Base-by-base conservation (phyloP, 1,140 invertebrate species). In the Portunus trituberculatus region DNA sequence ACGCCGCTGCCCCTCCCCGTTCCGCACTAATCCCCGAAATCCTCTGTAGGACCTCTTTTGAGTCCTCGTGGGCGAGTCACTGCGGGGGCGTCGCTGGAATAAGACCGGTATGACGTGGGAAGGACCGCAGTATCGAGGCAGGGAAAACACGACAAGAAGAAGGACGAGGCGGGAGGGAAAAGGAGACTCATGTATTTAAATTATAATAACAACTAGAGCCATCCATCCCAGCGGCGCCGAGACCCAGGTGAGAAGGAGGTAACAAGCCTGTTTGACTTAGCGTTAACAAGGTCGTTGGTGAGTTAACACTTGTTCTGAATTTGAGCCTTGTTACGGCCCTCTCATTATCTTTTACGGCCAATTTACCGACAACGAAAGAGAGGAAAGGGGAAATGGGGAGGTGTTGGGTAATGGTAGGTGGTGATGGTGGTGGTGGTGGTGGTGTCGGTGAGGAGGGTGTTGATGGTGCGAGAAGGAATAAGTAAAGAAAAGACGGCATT, bases 261-360 rank as follows among this genome's bases (percentile, higher is more conserved):
- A 94, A 90, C 87, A 94, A 91, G 93, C 93, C 90, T 46, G 67
- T 94, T 94, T 90, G 93, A 67, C 87, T 45, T 83, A 93, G 46
- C 76, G 92, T 89, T 94, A 94, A 94, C 93, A 94, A 94, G 93
- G 52, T 76, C 93, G 52, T 94, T 94, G 67, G 67, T 94, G 87
- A 94, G 39, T 94, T 94, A 94, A 89, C 93, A 90, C 93, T 90
- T 90, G 87, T 94, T 94, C 45, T 52, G 87, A 94, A 94, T 94
- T 82, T 90, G 86, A 94, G 89, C 93, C 93, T 90, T 94, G 93
- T 94, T 94, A 94, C 87, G 67, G 88, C 93, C 83, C 67, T 82
- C 93, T 94, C 93, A 94, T 94, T 94, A 94, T 90, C 59, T 89
- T 94, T 94, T 94, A 94, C 93, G 88, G 39, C 67, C 93, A 48